phyloP scores from a whole-genome alignment of 2,113 vertebrate species.

The Hucho hucho region DNA sequence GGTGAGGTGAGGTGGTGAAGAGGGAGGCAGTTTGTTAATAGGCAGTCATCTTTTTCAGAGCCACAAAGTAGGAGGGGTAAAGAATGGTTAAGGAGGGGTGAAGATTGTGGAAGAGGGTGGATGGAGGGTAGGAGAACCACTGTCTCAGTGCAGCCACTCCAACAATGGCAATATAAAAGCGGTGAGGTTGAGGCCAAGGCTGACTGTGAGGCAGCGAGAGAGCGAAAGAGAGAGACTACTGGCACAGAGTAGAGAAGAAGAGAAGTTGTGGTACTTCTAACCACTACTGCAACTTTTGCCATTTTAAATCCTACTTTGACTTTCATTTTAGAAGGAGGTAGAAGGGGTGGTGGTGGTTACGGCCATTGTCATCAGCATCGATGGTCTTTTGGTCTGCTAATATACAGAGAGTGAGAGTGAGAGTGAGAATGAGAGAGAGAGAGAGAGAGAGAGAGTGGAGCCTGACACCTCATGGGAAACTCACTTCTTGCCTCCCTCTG shows the following conservation, averaged over 20 bases:
- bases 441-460: background rate
- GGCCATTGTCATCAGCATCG: background rate
- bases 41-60: constrained; percentile 84
- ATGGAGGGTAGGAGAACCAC: constrained; percentile 61
- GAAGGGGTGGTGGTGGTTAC: background rate
- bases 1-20: constrained; percentile 56
- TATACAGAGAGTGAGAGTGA: background rate
- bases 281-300: background rate
- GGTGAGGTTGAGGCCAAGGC: constrained; percentile 78
- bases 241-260: background rate
- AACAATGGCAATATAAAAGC: constrained; percentile 84
- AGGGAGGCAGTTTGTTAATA: constrained; percentile 65
- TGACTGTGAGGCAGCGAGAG: constrained; percentile 77
- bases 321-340: background rate
- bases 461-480: background rate
- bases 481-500: background rate
- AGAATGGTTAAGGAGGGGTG: constrained; percentile 77
- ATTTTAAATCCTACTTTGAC: background rate
- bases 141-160: constrained; percentile 75
- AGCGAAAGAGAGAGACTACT: constrained; percentile 58
- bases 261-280: constrained; percentile 3
- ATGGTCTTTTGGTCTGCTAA: background rate
- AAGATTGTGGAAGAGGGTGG: constrained; percentile 38
- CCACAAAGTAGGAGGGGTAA: constrained; percentile 66
- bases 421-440: background rate